phyloP scores from a whole-genome alignment of 2,113 vertebrate species.

The Struthio camelus region DNA sequence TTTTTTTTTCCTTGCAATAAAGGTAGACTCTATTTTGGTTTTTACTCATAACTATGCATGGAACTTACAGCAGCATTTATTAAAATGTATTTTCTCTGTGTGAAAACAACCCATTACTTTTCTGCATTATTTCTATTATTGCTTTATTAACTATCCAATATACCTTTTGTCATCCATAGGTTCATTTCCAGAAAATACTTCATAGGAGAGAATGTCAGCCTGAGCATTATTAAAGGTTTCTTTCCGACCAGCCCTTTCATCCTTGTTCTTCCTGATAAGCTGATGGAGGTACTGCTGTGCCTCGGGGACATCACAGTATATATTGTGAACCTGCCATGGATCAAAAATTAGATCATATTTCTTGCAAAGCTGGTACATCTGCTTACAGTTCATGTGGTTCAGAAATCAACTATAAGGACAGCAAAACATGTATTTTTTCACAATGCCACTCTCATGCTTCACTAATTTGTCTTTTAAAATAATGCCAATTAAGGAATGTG shows the following conservation, averaged over 20 bases:
- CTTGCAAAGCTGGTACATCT: not conserved
- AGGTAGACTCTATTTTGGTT: not conserved
- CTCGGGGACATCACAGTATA: constrained; percentile 69
- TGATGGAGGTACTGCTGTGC: constrained; percentile 61
- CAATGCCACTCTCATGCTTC: not conserved
- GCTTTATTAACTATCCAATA: not conserved
- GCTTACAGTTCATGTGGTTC: not conserved
- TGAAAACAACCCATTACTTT: not conserved
- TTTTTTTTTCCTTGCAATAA: not conserved
- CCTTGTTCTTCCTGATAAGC: constrained; percentile 64
- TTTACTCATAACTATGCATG: not conserved
- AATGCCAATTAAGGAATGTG: not conserved
- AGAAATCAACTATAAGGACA: not conserved
- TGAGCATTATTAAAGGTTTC: constrained; percentile 38
- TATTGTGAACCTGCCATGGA: constrained; percentile 67
- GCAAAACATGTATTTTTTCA: not conserved
- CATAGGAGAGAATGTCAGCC: constrained; percentile 5
- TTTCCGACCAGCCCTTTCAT: constrained; percentile 43
- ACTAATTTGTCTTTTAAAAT: not conserved
- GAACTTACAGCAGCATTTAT: not conserved
- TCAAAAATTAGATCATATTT: not conserved
- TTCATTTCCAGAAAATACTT: constrained; percentile 12
- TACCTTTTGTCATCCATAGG: constrained; percentile 56
- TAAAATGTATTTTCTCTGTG: not conserved
- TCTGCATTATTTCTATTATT: not conserved